Evolutionary conservation across 1,140 invertebrate genomes (phyloP).

Genomic region (Brachionus calyciflorus): DNA sequence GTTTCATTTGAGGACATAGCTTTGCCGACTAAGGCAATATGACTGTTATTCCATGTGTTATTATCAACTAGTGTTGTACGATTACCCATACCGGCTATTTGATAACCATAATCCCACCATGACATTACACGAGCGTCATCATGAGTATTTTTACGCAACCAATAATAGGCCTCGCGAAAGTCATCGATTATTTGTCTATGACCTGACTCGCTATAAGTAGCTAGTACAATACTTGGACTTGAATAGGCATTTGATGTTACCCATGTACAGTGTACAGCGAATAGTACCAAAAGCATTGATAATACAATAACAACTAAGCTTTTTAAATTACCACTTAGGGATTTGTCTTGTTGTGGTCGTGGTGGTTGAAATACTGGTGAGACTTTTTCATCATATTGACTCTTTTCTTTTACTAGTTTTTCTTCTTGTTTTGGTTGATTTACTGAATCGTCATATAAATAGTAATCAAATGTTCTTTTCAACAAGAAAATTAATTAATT

Average conservation of each 20-base stretch:
- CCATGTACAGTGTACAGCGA: conserved; percentile 98
- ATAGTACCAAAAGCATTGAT: conserved; percentile 90
- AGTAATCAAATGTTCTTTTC: conserved; percentile 83
- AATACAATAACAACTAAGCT: conserved; percentile 77
- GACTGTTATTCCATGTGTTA: conserved; percentile 98
- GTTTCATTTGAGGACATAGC: conserved; percentile 98
- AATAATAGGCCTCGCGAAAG: conserved; percentile 97
- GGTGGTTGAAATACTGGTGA: conserved; percentile 72
- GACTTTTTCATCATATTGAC: conserved; percentile 56
- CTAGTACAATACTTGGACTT: conserved; percentile 92
- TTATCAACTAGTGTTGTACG: conserved; percentile 95
- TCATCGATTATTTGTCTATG: conserved; percentile 65
- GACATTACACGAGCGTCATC: conserved; percentile 88
- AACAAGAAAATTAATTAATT: no score
- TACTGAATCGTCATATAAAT: conserved; percentile 65
- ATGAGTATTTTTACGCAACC: conserved; percentile 93
- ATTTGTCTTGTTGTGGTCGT: conserved; percentile 75
- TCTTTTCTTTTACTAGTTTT: conserved; percentile 54
- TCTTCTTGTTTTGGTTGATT: conserved; percentile 51
- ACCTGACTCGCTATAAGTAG: conserved; percentile 88
- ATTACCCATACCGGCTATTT: conserved; percentile 89
- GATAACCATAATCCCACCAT: conserved; percentile 73
- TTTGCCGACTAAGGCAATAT: conserved; percentile 93
- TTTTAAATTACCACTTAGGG: conserved; percentile 66
- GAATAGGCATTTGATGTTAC: conserved; percentile 94